A percentile compares a stretch with the other conserved stretches of the same genome.
Conservation (phyloP, 2,888 invertebrate genomes). For the Ophion ellenae region DNA sequence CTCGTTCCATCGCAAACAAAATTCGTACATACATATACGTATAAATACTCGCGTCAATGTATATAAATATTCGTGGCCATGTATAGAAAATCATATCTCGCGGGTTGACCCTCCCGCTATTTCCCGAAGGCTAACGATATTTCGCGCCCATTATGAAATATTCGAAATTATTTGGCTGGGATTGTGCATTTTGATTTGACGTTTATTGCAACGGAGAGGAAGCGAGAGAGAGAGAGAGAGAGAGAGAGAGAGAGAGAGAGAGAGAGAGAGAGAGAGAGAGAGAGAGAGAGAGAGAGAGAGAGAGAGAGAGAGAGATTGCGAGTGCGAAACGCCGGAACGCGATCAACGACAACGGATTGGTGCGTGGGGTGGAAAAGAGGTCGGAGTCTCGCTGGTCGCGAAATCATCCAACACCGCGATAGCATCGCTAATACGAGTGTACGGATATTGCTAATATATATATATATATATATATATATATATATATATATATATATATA, state of each 20-base stretch:
- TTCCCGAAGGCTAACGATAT: constrained; percentile 79
- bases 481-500: constrained; percentile 25
- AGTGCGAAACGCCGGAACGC: constrained; percentile 52
- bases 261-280: constrained; percentile 60
- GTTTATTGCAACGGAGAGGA: constrained; percentile 70
- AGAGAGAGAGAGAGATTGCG: constrained; percentile 57
- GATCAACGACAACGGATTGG: constrained; percentile 25
- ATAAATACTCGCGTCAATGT: constrained; percentile 22
- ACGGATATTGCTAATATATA: constrained; percentile 39
- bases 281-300: constrained; percentile 31
- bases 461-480: constrained; percentile 37
- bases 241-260: constrained; percentile 31
- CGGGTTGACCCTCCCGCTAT: constrained; percentile 38
- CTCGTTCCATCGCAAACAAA: constrained; percentile 55
- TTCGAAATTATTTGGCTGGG: constrained; percentile 82
- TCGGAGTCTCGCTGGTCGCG: not conserved
- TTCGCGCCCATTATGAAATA: constrained; percentile 83
- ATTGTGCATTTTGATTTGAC: constrained; percentile 82
- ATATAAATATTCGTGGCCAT: constrained; percentile 13
- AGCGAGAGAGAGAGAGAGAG: constrained; percentile 33
- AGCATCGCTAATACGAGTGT: constrained; percentile 43
- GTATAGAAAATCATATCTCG: constrained; percentile 44
- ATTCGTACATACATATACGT: constrained; percentile 40
- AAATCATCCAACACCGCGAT: constrained; percentile 50
- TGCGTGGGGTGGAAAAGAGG: not conserved